Base-by-base conservation (phyloP, 2,113 vertebrate genomes). In the Anseranas semipalmata region DNA sequence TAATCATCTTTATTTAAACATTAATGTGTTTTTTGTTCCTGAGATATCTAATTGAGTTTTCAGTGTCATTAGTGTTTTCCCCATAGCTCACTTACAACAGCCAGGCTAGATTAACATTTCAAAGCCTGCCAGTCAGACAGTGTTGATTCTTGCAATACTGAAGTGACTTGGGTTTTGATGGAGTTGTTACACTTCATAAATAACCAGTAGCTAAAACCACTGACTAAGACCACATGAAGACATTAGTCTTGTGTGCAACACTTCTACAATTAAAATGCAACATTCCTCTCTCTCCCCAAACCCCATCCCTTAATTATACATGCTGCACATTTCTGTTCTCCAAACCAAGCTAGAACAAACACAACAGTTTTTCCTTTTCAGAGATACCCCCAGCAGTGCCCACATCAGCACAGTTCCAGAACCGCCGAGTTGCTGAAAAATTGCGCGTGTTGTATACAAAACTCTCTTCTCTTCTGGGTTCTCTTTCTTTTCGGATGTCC, bases 361-460 rank as follows among this genome's bases (percentile, higher is more conserved):
- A 78, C 48, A 92, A 43, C 33, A 33, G 32, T 10, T 87, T 68
- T 83, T 50, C 24, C 45, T 76, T 89, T 93, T 46, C 71, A 85
- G 45, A 39, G 25, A 70, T 65, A 87, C 35, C 35, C 58, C 58
- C 48, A 68, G 25, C 4, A 79, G 45, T 67, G 66, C 71, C 28
- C 33, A 48, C 12, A 22, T 86, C 87, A 91, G 93, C 87, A 90
- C 32, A 88, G 84, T 80, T 95, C 79, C 71, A 85, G 88, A 93
- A 87, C 30, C 37, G 85, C 19, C 0, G 6, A 62, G 43, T 2
- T 60, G 91, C 94, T 88, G 84, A 95, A 91, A 92, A 73, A 88
- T 3, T 45, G 25, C 3, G 9, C 30, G n/a, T 39, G 16, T 18
- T 50, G 84, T 79, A 83, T 27, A 50, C 68, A 81, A 89, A 90